Base-by-base conservation (phyloP, 2,888 invertebrate species). In the Anorthoa munda region DNA sequence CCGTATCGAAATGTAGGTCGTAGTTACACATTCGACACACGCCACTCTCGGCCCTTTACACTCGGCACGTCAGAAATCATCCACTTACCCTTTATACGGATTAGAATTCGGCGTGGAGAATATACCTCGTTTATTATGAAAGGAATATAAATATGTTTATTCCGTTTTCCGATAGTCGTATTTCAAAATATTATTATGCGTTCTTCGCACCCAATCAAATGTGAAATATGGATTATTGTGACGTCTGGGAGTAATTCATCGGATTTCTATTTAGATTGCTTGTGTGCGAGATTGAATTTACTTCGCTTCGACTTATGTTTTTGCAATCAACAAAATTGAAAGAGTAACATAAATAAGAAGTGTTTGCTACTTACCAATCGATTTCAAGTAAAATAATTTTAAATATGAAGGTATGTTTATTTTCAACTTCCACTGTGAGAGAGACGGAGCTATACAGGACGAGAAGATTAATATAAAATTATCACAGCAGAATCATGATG, bases 11-110 rank as follows among this genome's bases (percentile, higher is more conserved):
- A 93, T 91, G 88, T 91, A 87, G 90, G 90, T 84, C 91, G 88
- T 90, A 89, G 91, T 94, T 94, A 94, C 89, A 89, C 89, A 94
- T 94, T 93, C 94, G 92, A 88, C 90, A 90, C 94, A 92, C 94
- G 93, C 88, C 87, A 89, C 87, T 84, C 82, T 84, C 79, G 87
- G 87, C 88, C 90, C 90, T 91, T 90, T 88, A 84, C 84, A 86
- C 87, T 89, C 86, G 90, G 86, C 91, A 91, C 92, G 91, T 92
- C 88, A 91, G 83, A 91, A 91, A 93, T 93, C 93, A 91, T 91
- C 90, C 90, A 93, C 91, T 93, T 93, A 92, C 90, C 90, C 90
- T 91, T 91, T 90, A 89, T 88, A 76, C 72, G 85, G 89, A 90
- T 91, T 89, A 89, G 86, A 90, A 88, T 85, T 88, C 80, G 77